Evolutionary conservation across 1,140 invertebrate species (phyloP), one percentile per base, ranked within the genome.

Genomic region (Uloborus diversus): DNA sequence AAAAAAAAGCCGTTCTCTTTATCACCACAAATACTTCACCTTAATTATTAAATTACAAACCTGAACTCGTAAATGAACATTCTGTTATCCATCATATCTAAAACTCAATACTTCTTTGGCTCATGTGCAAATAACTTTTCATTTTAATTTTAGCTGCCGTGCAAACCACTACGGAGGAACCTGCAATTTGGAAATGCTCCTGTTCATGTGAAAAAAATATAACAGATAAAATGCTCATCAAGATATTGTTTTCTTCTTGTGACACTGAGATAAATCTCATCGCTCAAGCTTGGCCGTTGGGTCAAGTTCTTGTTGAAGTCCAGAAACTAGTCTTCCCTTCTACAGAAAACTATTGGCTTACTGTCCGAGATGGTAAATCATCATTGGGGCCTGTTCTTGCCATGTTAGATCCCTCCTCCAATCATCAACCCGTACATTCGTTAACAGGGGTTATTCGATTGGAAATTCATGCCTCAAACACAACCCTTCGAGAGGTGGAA

Each of bases 181-280:
- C 66, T 14, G 17, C 57, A 5, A n/a, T 35, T 4, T 33, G 23
- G 32, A 59, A 75, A 13, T 81, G 80, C 42, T 59, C 42, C 7
- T 81, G 80, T 35, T 70, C 70, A 27, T 81, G 80, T 33, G 65
- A 57, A 61, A 75, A 47, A 14, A 81, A 81, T 53, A 37, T 73
- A 20, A 81, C 80, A 4, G 51, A 68, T 3, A 66, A 32, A 5
- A n/a, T 56, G 13, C 30, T 64, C 4, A 1, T 80, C 7, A 53
- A 65, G 17, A 13, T 64, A 37, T 13, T 27, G 7, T 33, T 61
- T 33, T 28, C 57, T 20, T 4, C 49, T 4, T 80, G 79, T 30
- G 33, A 70, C 14, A 13, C 37, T 13, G 64, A 68, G 23, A n/a
- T 49, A n/a, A 13, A 25, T 5, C 73, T 56, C 56, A 42, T 42